These are phyloP conservation scores for Siderastrea siderea DNA, from an alignment of 92 coral and sea anemone genomes.

Conservation along the genomic window DNA sequence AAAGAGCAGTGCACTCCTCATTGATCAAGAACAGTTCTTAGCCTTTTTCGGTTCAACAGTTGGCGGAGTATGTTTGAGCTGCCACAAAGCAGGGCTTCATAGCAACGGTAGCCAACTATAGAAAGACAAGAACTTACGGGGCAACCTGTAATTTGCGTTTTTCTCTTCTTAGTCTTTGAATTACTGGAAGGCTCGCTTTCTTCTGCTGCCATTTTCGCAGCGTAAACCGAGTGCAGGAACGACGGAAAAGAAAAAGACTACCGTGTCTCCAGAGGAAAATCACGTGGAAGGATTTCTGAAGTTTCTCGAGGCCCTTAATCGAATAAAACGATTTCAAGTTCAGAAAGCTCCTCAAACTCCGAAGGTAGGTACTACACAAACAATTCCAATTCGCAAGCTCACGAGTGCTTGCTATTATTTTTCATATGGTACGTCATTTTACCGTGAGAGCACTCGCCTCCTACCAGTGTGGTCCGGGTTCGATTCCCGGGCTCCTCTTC, in stretches of 20 bases:
- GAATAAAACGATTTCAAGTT: conserved; percentile 78
- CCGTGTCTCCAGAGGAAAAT: conserved; percentile 53
- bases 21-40: too few relatives aligned
- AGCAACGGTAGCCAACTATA: too few relatives aligned
- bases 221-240: conserved; percentile 56
- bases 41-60: too few relatives aligned
- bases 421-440: neutral
- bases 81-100: too few relatives aligned
- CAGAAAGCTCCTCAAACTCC: conserved; percentile 70
- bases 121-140: too few relatives aligned
- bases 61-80: too few relatives aligned
- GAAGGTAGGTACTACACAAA: conserved; percentile 40
- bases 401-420: neutral
- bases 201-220: conserved; percentile 82
- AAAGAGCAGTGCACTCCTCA: too few relatives aligned
- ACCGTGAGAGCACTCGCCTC: too few relatives aligned
- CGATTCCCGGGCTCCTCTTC: too few relatives aligned
- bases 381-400: neutral
- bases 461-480: too few relatives aligned
- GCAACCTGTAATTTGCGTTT: neutral
- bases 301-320: conserved; percentile 92
- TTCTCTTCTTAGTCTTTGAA: conserved; percentile 74
- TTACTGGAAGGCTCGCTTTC: conserved; percentile 94
- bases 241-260: conserved; percentile 55
- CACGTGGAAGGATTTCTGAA: conserved; percentile 87